These are phyloP conservation scores for Poeciliopsis turneri DNA, from an alignment of 2,797 vertebrate species.

Conservation along the genomic window DNA sequence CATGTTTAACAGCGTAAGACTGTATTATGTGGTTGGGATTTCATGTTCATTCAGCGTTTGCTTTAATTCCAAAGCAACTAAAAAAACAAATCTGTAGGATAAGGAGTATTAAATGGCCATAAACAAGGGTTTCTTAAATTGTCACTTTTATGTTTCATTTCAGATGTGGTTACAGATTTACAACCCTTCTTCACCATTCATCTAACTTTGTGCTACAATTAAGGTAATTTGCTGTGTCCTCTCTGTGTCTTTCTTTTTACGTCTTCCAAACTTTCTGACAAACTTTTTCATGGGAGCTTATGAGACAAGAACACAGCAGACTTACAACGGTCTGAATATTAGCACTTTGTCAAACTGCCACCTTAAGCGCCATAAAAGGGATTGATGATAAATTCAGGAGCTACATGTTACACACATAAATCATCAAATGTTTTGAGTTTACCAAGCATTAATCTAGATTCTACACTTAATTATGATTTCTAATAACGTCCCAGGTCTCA, in stretches of 20 bases:
- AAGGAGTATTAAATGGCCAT: background rate
- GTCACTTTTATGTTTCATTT: background rate
- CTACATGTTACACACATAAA: no score
- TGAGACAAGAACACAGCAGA: background rate
- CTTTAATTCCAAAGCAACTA: background rate
- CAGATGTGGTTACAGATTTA: slow-evolving; percentile 7
- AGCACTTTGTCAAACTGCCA: background rate
- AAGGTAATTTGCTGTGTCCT: background rate
- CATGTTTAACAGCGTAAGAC: background rate
- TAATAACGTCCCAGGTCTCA: background rate
- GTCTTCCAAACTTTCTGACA: background rate
- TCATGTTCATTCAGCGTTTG: background rate
- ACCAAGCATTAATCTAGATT: background rate
- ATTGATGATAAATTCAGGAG: background rate
- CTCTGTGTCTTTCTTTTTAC: background rate
- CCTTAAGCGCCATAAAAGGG: background rate
- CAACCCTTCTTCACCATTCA: background rate
- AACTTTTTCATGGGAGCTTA: background rate
- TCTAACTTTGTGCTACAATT: background rate
- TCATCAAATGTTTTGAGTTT: background rate
- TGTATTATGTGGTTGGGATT: background rate
- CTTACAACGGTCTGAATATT: background rate
- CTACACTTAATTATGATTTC: background rate
- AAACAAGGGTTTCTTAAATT: background rate
- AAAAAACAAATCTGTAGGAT: background rate